These are phyloP conservation scores for Edolisoma coerulescens DNA, from an alignment of 2,113 vertebrate species.

Conservation along the genomic window DNA sequence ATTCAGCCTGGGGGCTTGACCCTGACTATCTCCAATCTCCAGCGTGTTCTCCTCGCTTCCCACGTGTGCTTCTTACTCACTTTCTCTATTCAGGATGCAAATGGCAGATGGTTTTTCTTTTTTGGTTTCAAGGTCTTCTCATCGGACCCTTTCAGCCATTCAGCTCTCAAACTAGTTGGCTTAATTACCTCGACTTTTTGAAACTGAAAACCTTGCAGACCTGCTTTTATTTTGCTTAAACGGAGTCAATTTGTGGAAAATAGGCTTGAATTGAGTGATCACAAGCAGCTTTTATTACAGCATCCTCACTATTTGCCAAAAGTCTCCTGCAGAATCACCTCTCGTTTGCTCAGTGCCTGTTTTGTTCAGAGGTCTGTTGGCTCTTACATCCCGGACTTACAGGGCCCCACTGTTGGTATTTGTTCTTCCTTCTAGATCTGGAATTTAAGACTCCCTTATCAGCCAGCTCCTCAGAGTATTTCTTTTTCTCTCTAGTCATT, in stretches of 20 bases:
- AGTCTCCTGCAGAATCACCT: not conserved
- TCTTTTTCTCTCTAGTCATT: not conserved
- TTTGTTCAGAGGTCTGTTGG: not conserved
- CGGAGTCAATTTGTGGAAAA: not conserved
- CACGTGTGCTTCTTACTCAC: not conserved
- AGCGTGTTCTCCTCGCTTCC: not conserved
- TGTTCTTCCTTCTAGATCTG: not conserved
- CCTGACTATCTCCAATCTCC: not conserved
- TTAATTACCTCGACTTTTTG: not conserved
- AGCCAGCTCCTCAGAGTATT: not conserved
- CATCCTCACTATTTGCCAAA: not conserved
- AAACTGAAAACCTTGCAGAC: not conserved
- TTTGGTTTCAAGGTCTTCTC: not conserved
- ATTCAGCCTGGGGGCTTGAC: not conserved
- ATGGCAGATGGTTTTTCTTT: not conserved
- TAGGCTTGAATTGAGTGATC: not conserved
- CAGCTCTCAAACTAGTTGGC: not conserved
- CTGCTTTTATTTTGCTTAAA: conserved; percentile 10
- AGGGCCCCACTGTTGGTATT: not conserved
- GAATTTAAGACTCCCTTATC: conserved; percentile 14
- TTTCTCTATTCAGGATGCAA: not conserved
- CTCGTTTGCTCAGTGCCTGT: not conserved
- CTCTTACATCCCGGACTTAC: not conserved
- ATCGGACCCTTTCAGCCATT: not conserved
- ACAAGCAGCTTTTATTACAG: not conserved